phyloP scores from a whole-genome alignment of 2,113 vertebrate genomes.

The Odocoileus hemionus region DNA sequence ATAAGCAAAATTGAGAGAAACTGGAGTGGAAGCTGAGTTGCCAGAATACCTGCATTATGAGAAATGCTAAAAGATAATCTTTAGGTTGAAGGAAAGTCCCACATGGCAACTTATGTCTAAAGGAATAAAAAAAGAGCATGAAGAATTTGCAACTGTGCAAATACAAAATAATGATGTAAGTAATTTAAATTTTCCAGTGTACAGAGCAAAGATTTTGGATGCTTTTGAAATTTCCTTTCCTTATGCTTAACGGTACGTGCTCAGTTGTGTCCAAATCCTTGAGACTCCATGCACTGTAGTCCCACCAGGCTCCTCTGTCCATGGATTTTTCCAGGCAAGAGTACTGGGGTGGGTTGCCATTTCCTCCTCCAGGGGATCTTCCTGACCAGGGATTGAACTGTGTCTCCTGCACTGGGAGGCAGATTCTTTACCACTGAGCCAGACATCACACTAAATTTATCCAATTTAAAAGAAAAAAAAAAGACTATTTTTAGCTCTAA shows the following conservation, averaged over 20 bases:
- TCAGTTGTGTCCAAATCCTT: background rate
- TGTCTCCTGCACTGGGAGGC: rapidly evolving
- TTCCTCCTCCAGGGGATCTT: background rate
- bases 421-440: background rate
- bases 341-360: background rate
- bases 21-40: background rate
- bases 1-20: background rate
- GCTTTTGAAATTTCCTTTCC: background rate
- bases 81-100: background rate
- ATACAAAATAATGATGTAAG: background rate
- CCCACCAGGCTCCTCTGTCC: background rate
- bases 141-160: background rate
- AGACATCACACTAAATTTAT: background rate
- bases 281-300: background rate
- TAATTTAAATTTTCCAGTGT: background rate
- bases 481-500: background rate
- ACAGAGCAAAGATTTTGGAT: background rate
- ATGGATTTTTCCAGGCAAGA: background rate
- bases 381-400: background rate
- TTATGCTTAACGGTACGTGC: background rate
- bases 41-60: rapidly evolving
- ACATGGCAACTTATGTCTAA: background rate
- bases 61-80: background rate
- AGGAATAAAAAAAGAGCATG: background rate
- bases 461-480: background rate